Conservation (phyloP, 2,113 vertebrate genomes). For the Eulacestoma nigropectus region DNA sequence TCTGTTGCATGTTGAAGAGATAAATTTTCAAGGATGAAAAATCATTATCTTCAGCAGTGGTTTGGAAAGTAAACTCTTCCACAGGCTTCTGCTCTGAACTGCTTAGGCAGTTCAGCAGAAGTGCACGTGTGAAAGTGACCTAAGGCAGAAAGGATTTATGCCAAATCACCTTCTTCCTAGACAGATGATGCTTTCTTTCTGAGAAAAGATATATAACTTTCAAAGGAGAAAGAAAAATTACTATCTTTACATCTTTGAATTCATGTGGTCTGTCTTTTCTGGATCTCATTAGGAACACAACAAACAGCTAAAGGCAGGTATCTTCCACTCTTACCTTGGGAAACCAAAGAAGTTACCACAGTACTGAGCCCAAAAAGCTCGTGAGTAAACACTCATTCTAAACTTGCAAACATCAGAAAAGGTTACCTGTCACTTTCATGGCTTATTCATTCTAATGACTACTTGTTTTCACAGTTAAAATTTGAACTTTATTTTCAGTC, state of each 20-base stretch:
- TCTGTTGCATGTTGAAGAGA: neutral
- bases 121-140: neutral
- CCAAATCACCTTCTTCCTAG: neutral
- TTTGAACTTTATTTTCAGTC: neutral
- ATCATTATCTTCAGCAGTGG: neutral
- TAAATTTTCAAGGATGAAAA: neutral
- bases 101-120: neutral
- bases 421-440: neutral
- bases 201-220: neutral
- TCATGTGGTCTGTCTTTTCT: neutral
- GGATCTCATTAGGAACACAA: neutral
- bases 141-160: neutral
- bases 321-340: neutral
- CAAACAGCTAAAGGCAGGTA: neutral
- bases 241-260: neutral
- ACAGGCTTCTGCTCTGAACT: neutral
- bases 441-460: neutral
- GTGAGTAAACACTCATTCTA: neutral
- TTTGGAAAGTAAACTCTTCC: neutral
- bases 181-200: neutral
- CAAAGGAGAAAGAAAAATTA: neutral
- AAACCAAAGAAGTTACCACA: neutral
- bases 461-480: neutral
- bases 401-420: neutral
- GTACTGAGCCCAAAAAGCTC: neutral